Base-by-base conservation (phyloP, 2,113 vertebrate species). In the Phylloscopus trochiloides region DNA sequence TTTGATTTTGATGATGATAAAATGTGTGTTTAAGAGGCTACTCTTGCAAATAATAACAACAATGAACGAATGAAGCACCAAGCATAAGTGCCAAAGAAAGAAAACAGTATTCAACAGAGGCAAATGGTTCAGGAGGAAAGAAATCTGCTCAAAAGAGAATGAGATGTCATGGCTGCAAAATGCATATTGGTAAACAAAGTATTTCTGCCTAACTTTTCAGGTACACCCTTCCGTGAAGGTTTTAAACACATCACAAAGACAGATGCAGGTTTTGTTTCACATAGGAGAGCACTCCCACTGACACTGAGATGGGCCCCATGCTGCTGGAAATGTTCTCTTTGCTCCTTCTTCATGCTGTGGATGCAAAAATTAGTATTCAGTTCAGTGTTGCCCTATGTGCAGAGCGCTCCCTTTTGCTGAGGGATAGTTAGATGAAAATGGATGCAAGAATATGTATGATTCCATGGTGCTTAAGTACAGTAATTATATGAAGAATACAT, bases 81-180 rank as follows among this genome's bases (percentile, higher is more conserved):
- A 94, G 48, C 43, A 3, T 67, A 88, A 94, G 47, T 70, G 84
- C 71, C 87, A 94, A 93, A 75, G 91, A 91, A 82, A 67, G 28
- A 68, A 79, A 86, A 12, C 17, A 14, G 70, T 15, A 25, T 34
- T 66, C 59, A 81, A 42, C 55, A 79, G 21, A 71, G 43, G 47
- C 17, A 29, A 97, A 54, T 26, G 19, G 21, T 70, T 50, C 20
- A 34, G 25, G 43, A 51, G 65, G 72, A 93, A 76, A 85, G 28
- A 70, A 18, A 47, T 72, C 34, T 77, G 42, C 55, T 40, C 11
- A 3, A 16, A 54, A 42, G 47, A 12, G 10, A 43, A 1, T 34
- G 9, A 54, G 18, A 31, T 59, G 24, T 16, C 21, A 42, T 1
- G 42, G n/a, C 42, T 72, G 52, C 36, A 57, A 86, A 65, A 52